phyloP scores from a whole-genome alignment of 2,888 invertebrate species.

The Trypoxylon attenuatum region DNA sequence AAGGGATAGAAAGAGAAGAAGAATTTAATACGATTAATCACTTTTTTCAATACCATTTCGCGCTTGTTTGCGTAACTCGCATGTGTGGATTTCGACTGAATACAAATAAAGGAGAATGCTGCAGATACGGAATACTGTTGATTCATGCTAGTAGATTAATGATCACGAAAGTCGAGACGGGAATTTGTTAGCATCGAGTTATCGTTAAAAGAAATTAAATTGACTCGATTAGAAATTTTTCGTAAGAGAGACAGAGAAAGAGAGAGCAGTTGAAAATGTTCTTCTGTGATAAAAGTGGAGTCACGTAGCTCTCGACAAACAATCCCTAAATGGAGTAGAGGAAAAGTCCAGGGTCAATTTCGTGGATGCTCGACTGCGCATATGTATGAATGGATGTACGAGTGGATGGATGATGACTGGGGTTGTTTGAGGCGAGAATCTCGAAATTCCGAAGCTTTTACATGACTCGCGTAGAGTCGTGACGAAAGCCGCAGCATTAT shows the following conservation, averaged over 20 bases:
- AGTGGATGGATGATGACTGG: not conserved
- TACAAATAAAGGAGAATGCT: constrained; percentile 17
- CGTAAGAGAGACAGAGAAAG: not conserved
- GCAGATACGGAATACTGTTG: constrained; percentile 24
- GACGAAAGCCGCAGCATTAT: constrained; percentile 16
- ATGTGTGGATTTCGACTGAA: constrained; percentile 45
- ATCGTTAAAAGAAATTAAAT: too few relatives aligned
- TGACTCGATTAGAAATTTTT: too few relatives aligned
- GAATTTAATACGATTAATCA: constrained; percentile 49
- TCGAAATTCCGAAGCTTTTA: not conserved
- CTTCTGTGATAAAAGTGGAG: constrained; percentile 75
- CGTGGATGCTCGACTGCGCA: too few relatives aligned
- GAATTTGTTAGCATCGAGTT: too few relatives aligned
- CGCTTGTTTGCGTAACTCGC: constrained; percentile 57
- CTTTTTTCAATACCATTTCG: constrained; percentile 57
- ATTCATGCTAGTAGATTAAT: constrained; percentile 22
- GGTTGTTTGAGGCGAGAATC: not conserved
- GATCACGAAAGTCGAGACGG: too few relatives aligned
- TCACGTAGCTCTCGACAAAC: constrained; percentile 63
- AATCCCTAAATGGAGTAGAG: constrained; percentile 37
- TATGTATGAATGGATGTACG: not conserved
- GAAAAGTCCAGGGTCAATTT: constrained; percentile 1
- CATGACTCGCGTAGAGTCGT: not conserved
- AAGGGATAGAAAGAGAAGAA: constrained; percentile 4
- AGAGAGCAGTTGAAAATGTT: constrained; percentile 62